phyloP scores from a whole-genome alignment of 2,113 vertebrate species.

The Macroglossus sobrinus region DNA sequence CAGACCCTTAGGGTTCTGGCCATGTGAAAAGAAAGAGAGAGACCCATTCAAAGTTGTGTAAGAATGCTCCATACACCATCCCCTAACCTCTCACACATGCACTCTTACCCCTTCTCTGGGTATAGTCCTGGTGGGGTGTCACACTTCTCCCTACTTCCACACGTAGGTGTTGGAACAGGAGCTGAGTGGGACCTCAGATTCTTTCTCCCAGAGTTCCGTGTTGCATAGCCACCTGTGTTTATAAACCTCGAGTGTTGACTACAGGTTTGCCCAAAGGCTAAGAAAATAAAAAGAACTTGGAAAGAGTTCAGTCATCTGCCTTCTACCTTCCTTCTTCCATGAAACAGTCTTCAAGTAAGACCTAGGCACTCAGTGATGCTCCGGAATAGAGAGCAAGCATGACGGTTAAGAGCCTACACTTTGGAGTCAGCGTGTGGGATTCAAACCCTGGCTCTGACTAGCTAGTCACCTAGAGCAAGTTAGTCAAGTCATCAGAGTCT shows the following conservation, averaged over 20 bases:
- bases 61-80: fast-evolving
- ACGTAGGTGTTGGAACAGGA: fast-evolving
- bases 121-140: not conserved
- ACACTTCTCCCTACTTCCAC: not conserved
- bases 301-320: not conserved
- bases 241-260: not conserved
- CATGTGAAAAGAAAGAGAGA: not conserved
- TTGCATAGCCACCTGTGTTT: not conserved
- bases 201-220: not conserved
- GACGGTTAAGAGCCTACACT: not conserved
- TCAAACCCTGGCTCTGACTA: not conserved
- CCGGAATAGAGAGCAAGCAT: not conserved
- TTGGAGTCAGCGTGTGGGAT: not conserved
- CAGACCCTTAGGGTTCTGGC: not conserved
- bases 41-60: not conserved
- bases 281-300: not conserved
- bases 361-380: not conserved
- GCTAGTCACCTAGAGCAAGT: not conserved
- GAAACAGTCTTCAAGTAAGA: not conserved
- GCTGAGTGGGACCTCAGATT: not conserved
- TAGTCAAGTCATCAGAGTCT: not conserved
- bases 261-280: not conserved
- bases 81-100: not conserved
- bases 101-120: not conserved
- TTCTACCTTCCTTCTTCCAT: not conserved